Base-by-base conservation (phyloP, 2,888 invertebrate species). In the Linyphia triangularis region DNA sequence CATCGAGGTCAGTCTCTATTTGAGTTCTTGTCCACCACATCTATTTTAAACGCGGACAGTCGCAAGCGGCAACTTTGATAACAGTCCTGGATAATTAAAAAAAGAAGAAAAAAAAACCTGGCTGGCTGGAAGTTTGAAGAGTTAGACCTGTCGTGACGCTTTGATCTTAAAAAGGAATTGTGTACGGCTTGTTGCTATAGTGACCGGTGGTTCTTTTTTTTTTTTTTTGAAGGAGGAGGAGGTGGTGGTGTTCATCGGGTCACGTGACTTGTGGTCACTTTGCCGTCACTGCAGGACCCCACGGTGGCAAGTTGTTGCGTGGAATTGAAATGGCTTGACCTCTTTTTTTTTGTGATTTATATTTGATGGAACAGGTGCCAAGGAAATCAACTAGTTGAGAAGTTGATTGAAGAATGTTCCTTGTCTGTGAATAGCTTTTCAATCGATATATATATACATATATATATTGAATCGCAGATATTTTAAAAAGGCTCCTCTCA, bases 121-220 rank as follows among this genome's bases (percentile, higher is more conserved):
- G 22, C 13, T 61, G 13, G 59, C 59, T 2, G 9, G 43, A 40
- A 16, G 9, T 40, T 40, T 5, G 51, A 51, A 16, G 51, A 51
- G 13, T 16, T 16, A 5, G 16, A n/a, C 16, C 13, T 81, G 37
- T 43, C 78, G 85, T 85, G 85, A 85, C 85, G 70, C 26, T 69
- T 77, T 57, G 77, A 75, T 77, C 67, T 69, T 85, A 69, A 72
- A 51, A 63, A 22, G 40, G 78, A 61, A 61, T 63, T 85, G 85
- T 85, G 78, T 85, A 78, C 72, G 16, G 40, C 40, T 40, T 37
- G 78, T 85, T 40, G 85, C 63, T 70, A 70, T 72, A 40, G 85
- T 22, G 78, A 85, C 63, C 70, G 43, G 16, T 28, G 28, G 40
- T 40, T 57, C 51, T 61, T 82, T 67, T 79, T 72, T 59, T 19